These are phyloP conservation scores for Drosophila dives DNA, from an alignment of 2,888 invertebrate genomes.

Conservation along the genomic window DNA sequence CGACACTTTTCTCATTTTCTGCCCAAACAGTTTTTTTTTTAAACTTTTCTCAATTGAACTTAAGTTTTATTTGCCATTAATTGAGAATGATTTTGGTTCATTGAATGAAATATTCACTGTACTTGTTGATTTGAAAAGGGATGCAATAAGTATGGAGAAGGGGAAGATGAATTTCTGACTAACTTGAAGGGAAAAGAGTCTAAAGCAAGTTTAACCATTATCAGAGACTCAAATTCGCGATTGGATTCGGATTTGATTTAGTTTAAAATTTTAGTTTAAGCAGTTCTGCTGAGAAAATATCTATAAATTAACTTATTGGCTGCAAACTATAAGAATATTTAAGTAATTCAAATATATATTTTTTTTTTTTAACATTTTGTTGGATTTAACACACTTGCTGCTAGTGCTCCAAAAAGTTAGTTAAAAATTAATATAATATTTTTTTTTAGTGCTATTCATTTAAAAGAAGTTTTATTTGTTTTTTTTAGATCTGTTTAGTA, in stretches of 20 bases:
- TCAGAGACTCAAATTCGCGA: background rate
- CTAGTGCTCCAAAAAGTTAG: no score
- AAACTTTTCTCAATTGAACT: conserved; percentile 52
- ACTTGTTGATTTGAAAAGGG: background rate
- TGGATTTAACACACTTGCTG: background rate
- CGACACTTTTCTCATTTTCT: conserved; percentile 78
- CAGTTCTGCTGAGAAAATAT: background rate
- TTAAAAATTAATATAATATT: no score
- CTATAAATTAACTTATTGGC: background rate
- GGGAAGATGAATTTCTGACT: background rate
- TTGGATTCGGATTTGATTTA: background rate
- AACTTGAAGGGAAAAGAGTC: background rate
- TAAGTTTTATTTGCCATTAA: conserved; percentile 49
- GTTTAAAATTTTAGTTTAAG: background rate
- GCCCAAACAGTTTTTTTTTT: conserved; percentile 29
- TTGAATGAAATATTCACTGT: background rate
- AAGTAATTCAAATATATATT: no score
- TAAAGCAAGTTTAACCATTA: background rate
- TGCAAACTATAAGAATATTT: background rate
- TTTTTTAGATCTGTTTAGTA: no score
- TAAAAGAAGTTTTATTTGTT: no score
- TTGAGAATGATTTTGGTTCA: conserved; percentile 38
- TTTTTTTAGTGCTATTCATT: background rate
- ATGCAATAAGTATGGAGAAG: background rate
- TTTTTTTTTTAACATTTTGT: background rate